phyloP scores from a whole-genome alignment of 1,140 invertebrate species.

The Hirudo medicinalis region DNA sequence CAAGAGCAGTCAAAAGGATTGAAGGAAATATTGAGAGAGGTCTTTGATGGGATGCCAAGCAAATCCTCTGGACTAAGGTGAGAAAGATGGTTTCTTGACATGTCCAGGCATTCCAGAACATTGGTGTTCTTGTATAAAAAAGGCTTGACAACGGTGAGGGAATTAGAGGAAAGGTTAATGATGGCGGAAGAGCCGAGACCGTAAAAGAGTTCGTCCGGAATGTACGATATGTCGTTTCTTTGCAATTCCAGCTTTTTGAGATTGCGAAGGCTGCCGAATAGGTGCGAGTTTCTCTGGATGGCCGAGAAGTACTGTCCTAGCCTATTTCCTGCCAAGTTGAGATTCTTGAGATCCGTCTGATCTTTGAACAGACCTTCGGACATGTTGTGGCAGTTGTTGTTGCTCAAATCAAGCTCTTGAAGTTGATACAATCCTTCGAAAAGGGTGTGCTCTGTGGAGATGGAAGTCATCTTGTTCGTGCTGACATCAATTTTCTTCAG shows the following conservation, averaged over 20 bases:
- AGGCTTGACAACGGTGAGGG: background rate
- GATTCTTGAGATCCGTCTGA: background rate
- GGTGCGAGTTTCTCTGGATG: background rate
- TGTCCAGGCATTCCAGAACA: background rate
- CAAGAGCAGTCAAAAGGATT: slow-evolving; percentile 8
- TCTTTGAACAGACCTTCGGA: background rate
- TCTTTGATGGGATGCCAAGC: background rate
- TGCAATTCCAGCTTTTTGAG: slow-evolving; percentile 1
- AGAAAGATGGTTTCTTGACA: background rate
- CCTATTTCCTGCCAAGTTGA: background rate
- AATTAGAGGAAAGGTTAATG: background rate
- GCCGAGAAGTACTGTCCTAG: background rate
- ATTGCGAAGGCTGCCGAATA: background rate
- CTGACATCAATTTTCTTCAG: background rate
- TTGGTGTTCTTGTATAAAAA: background rate
- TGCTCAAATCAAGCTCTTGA: background rate
- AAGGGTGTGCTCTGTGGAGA: background rate
- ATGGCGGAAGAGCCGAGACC: background rate
- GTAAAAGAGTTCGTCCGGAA: background rate
- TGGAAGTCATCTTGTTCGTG: background rate
- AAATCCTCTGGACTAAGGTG: background rate
- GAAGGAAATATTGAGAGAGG: background rate
- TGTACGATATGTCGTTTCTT: background rate
- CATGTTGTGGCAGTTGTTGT: background rate
- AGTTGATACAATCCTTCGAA: slow-evolving; percentile 1